phyloP scores from a whole-genome alignment of 1,140 invertebrate genomes.

The Ceratina australensis region DNA sequence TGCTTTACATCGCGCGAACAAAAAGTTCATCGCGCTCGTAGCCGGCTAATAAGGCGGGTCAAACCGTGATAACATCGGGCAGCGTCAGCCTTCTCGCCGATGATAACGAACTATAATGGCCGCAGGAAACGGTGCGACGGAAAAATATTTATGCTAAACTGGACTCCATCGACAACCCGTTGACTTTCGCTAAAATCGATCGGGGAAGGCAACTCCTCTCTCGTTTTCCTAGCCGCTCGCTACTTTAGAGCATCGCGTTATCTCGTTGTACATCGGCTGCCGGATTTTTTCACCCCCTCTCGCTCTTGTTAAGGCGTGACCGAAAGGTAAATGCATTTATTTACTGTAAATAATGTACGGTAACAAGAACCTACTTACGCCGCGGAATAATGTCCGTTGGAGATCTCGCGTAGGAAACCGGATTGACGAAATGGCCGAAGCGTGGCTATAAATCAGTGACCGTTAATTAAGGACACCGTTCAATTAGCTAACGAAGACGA shows the following conservation, averaged over 20 bases:
- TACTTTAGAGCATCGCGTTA: not conserved
- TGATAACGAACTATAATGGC: slow-evolving; percentile 20
- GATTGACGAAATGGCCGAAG: not conserved
- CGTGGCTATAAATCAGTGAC: not conserved
- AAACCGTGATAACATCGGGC: slow-evolving; percentile 17
- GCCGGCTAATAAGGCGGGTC: slow-evolving; percentile 31
- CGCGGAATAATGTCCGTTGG: no score
- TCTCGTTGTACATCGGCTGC: not conserved
- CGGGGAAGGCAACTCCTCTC: no score
- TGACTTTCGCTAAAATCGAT: not conserved
- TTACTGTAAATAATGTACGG: no score
- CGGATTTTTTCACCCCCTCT: not conserved
- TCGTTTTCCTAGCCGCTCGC: not conserved
- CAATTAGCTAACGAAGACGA: not conserved
- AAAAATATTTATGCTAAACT: slow-evolving; percentile 5
- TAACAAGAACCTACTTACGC: no score
- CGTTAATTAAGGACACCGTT: not conserved
- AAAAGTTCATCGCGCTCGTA: slow-evolving; percentile 3
- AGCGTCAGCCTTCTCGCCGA: not conserved
- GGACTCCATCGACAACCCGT: not conserved
- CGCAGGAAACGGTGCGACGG: not conserved
- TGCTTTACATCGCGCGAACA: slow-evolving; percentile 36
- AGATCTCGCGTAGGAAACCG: no score
- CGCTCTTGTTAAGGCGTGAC: not conserved
- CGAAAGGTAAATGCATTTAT: no score